phyloP scores from a whole-genome alignment of 1,140 invertebrate species.

The Asbolus verrucosus region DNA sequence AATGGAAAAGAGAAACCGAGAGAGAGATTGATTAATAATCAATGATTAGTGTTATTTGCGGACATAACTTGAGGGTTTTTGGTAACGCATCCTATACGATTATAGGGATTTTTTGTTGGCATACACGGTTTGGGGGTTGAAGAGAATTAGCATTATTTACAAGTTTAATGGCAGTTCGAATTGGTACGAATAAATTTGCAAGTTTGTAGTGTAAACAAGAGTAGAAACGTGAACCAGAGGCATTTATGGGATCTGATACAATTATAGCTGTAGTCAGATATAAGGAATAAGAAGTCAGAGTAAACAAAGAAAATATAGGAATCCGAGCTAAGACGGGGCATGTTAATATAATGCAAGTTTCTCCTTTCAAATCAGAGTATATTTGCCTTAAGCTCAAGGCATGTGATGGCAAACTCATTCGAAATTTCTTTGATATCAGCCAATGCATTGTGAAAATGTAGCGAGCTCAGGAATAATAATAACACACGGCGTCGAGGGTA shows the following conservation, averaged over 20 bases:
- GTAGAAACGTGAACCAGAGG: too few relatives aligned
- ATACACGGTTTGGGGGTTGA: slow-evolving; percentile 23
- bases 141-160: slow-evolving; percentile 40
- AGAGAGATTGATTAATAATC: slow-evolving; percentile 27
- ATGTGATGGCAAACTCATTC: slow-evolving; percentile 18
- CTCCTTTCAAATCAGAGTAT: slow-evolving; percentile 25
- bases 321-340: neutral
- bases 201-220: slow-evolving; percentile 43
- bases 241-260: slow-evolving; percentile 39
- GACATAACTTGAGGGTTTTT: slow-evolving; percentile 35
- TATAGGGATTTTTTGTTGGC: slow-evolving; percentile 21
- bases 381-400: slow-evolving; percentile 11
- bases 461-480: neutral
- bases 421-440: slow-evolving; percentile 21
- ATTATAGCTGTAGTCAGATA: slow-evolving; percentile 40
- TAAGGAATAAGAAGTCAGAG: slow-evolving; percentile 37
- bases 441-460: neutral
- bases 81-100: neutral
- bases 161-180: slow-evolving; percentile 34
- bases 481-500: neutral
- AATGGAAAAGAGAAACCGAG: neutral
- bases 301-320: slow-evolving; percentile 19
- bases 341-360: slow-evolving; percentile 36
- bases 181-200: slow-evolving; percentile 40
- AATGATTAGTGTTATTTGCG: slow-evolving; percentile 25